Percentiles rank a stretch among this genome's conserved stretches.
Conservation (phyloP, 2,888 invertebrate genomes). For the Congeria kusceri region DNA sequence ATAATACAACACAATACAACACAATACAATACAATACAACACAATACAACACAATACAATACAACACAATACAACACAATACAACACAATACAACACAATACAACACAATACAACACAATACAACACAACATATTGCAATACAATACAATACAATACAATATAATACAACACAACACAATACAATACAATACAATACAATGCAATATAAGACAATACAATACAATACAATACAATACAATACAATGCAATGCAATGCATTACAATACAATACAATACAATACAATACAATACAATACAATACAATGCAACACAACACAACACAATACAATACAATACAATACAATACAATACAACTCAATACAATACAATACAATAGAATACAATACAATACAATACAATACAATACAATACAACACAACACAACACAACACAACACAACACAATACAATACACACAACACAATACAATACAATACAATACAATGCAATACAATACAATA, state of each 20-base stretch:
- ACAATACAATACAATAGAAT: too few relatives aligned
- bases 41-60: slow-evolving; percentile 56
- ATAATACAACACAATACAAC: too few relatives aligned
- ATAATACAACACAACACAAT: slow-evolving; percentile 53
- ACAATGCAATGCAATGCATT: slow-evolving; percentile 43
- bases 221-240: slow-evolving; percentile 45
- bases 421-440: too few relatives aligned
- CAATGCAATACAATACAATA: too few relatives aligned
- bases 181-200: slow-evolving; percentile 49
- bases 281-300: too few relatives aligned
- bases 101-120: slow-evolving; percentile 59
- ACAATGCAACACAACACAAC: too few relatives aligned
- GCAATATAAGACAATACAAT: slow-evolving; percentile 46
- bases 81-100: slow-evolving; percentile 60
- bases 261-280: slow-evolving; percentile 32
- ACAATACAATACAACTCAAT: too few relatives aligned
- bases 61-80: slow-evolving; percentile 61
- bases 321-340: too few relatives aligned
- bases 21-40: slow-evolving; percentile 15
- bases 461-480: too few relatives aligned
- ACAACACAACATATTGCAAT: slow-evolving; percentile 57
- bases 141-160: slow-evolving; percentile 53
- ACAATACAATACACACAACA: too few relatives aligned
- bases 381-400: too few relatives aligned
- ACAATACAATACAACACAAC: too few relatives aligned